Percentiles rank a stretch among this genome's conserved stretches.
Evolutionary conservation across 2,888 invertebrate species (phyloP).

Genomic region (Aromia moschata): DNA sequence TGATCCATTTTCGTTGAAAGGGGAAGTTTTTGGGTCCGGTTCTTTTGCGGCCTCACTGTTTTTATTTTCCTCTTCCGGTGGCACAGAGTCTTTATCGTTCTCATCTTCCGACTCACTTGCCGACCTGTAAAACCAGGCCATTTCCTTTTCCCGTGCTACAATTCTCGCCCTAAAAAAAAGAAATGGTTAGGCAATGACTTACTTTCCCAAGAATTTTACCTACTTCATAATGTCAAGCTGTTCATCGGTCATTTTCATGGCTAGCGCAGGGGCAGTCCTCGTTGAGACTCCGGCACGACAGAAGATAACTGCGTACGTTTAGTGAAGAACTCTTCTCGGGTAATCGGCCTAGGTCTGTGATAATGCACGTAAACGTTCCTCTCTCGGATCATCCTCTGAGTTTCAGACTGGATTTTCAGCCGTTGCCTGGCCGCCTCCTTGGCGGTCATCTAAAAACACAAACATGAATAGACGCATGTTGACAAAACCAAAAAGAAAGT

Average conservation of each 20-base stretch:
- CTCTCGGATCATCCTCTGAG: constrained; percentile 82
- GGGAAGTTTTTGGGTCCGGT: no score
- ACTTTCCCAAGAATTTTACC: no score
- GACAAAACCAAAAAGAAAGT: no score
- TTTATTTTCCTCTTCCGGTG: constrained; percentile 13
- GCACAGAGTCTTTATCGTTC: constrained; percentile 40
- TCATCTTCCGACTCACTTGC: constrained; percentile 68
- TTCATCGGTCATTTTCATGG: constrained; percentile 74
- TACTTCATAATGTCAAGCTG: constrained; percentile 74
- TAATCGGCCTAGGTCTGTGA: constrained; percentile 83
- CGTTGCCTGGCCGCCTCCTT: constrained; percentile 75
- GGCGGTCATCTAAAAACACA: constrained; percentile 68
- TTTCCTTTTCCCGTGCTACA: no score
- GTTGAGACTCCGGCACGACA: constrained; percentile 54
- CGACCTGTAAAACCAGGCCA: constrained; percentile 81
- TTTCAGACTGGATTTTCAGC: constrained; percentile 83
- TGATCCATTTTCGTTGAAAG: no score
- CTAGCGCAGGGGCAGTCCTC: constrained; percentile 60
- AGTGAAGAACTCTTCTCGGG: constrained; percentile 81
- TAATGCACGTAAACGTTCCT: constrained; percentile 82
- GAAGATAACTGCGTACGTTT: constrained; percentile 64
- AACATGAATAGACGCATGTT: no score
- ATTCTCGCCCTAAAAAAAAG: constrained; percentile 19
- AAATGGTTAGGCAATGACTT: no score
- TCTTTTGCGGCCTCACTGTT: no score